A percentile compares a stretch with the other conserved stretches of the same genome.
Conservation (phyloP, 2,113 vertebrate species). For the Catharus minimus region DNA sequence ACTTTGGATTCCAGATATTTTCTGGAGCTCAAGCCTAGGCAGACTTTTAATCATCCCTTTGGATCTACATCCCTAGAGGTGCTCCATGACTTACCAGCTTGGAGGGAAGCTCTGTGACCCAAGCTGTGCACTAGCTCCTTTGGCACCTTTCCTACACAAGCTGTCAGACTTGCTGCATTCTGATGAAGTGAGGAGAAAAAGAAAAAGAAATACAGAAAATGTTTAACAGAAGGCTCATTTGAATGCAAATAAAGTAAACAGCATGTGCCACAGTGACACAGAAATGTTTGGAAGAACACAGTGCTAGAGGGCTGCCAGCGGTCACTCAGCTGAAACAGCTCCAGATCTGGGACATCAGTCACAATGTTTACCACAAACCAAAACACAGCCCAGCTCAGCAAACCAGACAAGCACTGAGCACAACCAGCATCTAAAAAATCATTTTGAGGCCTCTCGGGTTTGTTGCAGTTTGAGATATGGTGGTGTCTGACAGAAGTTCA, state of each 20-base stretch:
- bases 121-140: neutral
- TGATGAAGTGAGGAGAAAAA: neutral
- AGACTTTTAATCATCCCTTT: neutral
- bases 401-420: neutral
- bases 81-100: neutral
- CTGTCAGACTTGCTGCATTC: neutral
- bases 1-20: neutral
- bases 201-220: neutral
- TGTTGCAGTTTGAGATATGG: neutral
- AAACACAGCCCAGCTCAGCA: neutral
- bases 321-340: neutral
- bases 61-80: neutral
- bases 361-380: neutral
- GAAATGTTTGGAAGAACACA: neutral
- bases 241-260: neutral
- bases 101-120: neutral
- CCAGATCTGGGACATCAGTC: neutral
- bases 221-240: neutral
- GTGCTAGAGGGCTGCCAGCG: neutral
- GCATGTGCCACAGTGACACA: neutral
- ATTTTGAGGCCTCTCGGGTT: neutral
- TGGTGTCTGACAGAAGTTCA: neutral
- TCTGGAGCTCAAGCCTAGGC: neutral
- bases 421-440: neutral
- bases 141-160: neutral